These are phyloP conservation scores for Pegoplata infirma DNA, from an alignment of 2,888 invertebrate genomes.

Conservation along the genomic window DNA sequence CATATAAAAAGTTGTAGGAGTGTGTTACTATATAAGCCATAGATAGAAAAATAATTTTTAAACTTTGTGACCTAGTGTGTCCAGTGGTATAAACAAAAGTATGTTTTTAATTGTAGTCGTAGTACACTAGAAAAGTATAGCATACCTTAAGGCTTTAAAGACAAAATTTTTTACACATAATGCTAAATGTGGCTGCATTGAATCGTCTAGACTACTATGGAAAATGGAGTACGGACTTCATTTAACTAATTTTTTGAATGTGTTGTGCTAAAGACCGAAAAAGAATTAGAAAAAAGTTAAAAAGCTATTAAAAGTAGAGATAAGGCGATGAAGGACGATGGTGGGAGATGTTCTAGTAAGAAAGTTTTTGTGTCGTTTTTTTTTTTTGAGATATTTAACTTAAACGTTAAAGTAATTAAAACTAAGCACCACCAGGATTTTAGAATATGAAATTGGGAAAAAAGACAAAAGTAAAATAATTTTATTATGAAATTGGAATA, in stretches of 20 bases:
- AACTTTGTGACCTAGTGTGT: background rate
- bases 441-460: background rate
- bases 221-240: too few species aligned
- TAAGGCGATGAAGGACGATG: background rate
- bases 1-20: background rate
- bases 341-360: background rate
- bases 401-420: background rate
- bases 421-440: background rate
- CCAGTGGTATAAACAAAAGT: background rate
- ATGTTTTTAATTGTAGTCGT: background rate
- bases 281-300: background rate
- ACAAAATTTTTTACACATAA: background rate
- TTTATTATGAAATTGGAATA: slow-evolving; percentile 12
- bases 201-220: background rate
- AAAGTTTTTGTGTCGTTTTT: background rate
- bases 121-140: background rate
- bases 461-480: slow-evolving; percentile 9
- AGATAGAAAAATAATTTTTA: background rate
- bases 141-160: background rate
- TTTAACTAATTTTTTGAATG: too few species aligned
- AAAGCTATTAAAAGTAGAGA: slow-evolving; percentile 1
- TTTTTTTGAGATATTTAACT: background rate
- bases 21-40: background rate
- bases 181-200: background rate
- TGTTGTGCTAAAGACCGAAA: background rate